These are phyloP conservation scores for Wasmannia auropunctata DNA, from an alignment of 1,140 invertebrate species.

Conservation along the genomic window DNA sequence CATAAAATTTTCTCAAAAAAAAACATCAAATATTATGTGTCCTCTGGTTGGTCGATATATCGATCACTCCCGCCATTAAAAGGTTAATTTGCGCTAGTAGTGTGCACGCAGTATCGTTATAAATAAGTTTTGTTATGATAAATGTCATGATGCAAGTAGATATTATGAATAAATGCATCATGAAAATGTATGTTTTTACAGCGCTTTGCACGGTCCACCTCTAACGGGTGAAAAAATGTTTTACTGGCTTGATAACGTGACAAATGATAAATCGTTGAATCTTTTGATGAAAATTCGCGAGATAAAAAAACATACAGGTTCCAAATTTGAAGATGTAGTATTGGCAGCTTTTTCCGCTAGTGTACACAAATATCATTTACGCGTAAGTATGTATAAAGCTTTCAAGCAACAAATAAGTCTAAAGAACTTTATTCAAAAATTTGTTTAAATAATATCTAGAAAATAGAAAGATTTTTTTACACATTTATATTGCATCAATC, in stretches of 20 bases:
- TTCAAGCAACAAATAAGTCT: not conserved
- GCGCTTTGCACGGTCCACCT: constrained; percentile 72
- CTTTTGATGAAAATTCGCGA: constrained; percentile 74
- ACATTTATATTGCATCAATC: not conserved
- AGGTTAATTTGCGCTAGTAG: too few species aligned
- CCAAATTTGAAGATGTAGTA: constrained; percentile 77
- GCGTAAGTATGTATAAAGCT: constrained; percentile 57
- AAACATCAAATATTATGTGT: too few species aligned
- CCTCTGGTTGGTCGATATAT: too few species aligned
- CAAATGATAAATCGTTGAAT: constrained; percentile 48
- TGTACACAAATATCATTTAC: constrained; percentile 77
- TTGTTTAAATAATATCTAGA: not conserved
- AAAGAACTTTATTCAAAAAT: not conserved
- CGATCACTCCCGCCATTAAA: too few species aligned
- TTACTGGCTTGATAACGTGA: constrained; percentile 72
- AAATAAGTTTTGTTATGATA: constrained; percentile 11
- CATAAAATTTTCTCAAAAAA: too few species aligned
- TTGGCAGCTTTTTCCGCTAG: constrained; percentile 78
- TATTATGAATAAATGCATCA: too few species aligned
- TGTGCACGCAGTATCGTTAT: too few species aligned
- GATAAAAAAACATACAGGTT: constrained; percentile 72
- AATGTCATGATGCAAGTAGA: too few species aligned
- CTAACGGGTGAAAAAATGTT: constrained; percentile 75
- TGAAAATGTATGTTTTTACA: constrained; percentile 55
- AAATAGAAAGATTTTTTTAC: not conserved